A percentile compares a stretch with the other conserved stretches of the same genome.
Conservation (phyloP, 2,797 vertebrate genomes). For the Chelon auratus region DNA sequence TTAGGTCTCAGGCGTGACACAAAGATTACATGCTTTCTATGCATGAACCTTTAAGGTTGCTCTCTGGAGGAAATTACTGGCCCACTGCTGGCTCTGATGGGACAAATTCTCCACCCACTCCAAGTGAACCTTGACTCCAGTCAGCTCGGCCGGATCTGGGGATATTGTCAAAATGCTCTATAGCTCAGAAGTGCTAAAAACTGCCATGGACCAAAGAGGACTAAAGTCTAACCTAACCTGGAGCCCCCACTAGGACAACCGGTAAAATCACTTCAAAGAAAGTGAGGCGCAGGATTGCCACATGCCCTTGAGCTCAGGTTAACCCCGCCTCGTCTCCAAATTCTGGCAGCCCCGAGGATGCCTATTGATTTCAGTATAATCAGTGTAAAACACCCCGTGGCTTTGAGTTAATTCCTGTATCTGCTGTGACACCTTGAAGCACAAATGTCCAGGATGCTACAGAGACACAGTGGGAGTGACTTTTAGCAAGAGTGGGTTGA, state of each 20-base stretch:
- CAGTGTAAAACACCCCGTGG: constrained; percentile 66
- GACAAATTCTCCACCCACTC: constrained; percentile 34
- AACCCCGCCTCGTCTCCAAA: constrained; percentile 18
- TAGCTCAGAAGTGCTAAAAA: constrained; percentile 50
- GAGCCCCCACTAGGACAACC: constrained; percentile 37
- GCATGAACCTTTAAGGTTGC: constrained; percentile 12
- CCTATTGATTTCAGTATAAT: constrained; percentile 70
- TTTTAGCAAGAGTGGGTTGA: constrained; percentile 26
- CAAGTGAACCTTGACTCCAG: constrained; percentile 61
- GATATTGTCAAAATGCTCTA: constrained; percentile 56
- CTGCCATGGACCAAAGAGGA: constrained; percentile 29
- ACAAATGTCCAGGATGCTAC: constrained; percentile 53
- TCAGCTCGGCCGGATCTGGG: constrained; percentile 43
- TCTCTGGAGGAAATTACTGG: constrained; percentile 32
- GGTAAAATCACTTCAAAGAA: constrained; percentile 63
- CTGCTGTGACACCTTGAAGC: constrained; percentile 58
- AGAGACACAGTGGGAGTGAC: constrained; percentile 31
- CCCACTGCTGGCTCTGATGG: constrained; percentile 12
- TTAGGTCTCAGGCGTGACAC: neutral
- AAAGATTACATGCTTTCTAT: constrained; percentile 8
- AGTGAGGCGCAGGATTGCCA: constrained; percentile 43
- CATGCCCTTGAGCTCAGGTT: constrained; percentile 48
- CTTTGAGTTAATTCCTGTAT: constrained; percentile 64
- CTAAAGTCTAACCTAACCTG: constrained; percentile 37
- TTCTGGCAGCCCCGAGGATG: constrained; percentile 46